Conservation (phyloP, 2,888 invertebrate species). For the Argyresthia goedartella region DNA sequence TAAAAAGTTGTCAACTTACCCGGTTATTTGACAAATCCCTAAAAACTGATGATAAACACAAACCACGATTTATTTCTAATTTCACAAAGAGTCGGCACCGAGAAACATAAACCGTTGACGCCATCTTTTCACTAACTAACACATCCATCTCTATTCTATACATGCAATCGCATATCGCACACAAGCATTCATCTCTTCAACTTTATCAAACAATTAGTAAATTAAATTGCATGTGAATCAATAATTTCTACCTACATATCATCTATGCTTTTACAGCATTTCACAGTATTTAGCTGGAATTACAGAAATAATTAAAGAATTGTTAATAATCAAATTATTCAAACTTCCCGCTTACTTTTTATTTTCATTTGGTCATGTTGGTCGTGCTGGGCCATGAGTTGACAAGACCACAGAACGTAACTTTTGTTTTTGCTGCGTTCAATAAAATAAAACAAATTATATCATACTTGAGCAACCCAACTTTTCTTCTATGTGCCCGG, state of each 20-base stretch:
- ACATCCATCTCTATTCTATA: not conserved
- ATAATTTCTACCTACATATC: too few relatives aligned
- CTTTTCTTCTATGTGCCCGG: too few relatives aligned
- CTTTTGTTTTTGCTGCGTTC: not conserved
- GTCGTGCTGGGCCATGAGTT: too few relatives aligned
- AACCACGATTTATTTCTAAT: slow-evolving; percentile 72
- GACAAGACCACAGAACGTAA: too few relatives aligned
- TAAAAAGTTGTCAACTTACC: slow-evolving; percentile 37
- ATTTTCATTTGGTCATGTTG: too few relatives aligned
- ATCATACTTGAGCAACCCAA: not conserved
- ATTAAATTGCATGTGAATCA: too few relatives aligned
- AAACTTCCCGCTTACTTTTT: too few relatives aligned
- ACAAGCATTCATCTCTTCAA: not conserved
- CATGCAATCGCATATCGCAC: not conserved
- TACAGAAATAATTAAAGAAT: too few relatives aligned
- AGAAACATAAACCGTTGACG: slow-evolving; percentile 73
- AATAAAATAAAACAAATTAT: not conserved
- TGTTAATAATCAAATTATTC: too few relatives aligned
- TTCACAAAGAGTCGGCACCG: slow-evolving; percentile 72
- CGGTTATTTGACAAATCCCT: slow-evolving; percentile 62
- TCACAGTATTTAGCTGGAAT: too few relatives aligned
- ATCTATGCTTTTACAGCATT: too few relatives aligned
- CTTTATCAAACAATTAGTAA: not conserved
- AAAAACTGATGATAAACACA: slow-evolving; percentile 65
- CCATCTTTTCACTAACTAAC: slow-evolving; percentile 52